Conservation (phyloP, 1,140 invertebrate species). For the Phortica variegata region DNA sequence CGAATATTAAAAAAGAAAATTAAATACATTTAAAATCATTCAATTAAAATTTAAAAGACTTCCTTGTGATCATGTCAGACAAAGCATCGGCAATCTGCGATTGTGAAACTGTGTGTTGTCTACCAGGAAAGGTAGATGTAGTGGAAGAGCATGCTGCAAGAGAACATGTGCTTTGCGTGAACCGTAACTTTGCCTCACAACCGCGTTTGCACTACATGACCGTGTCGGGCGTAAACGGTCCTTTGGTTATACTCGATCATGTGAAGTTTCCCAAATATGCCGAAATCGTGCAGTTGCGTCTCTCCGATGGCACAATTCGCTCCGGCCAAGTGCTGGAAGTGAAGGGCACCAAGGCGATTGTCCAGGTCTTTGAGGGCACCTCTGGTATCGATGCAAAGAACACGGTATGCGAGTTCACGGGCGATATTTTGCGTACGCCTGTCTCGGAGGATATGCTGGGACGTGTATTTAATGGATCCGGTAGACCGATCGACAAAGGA, state of each 20-base stretch:
- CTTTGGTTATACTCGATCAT: constrained; percentile 94
- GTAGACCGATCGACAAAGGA: constrained; percentile 97
- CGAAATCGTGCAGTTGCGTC: constrained; percentile 90
- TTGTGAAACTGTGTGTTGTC: no score
- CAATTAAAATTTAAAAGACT: no score
- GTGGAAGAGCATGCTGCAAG: no score
- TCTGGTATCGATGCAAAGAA: constrained; percentile 98
- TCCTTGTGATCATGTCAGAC: no score
- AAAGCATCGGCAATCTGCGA: no score
- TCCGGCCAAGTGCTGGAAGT: constrained; percentile 97
- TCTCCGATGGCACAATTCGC: constrained; percentile 89
- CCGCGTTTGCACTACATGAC: constrained; percentile 75
- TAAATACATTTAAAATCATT: no score
- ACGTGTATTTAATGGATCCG: constrained; percentile 96
- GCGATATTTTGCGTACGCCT: constrained; percentile 93
- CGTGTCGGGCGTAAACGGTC: constrained; percentile 96
- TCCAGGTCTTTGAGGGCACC: constrained; percentile 97
- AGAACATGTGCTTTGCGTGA: no score
- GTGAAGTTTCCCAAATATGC: constrained; percentile 98
- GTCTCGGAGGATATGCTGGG: constrained; percentile 99
- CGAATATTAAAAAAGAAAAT: no score
- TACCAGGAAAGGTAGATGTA: no score
- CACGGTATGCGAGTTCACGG: constrained; percentile 96
- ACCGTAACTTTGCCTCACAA: no score
- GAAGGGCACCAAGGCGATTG: constrained; percentile 94